Evolutionary conservation across 2,797 vertebrate species (phyloP), one percentile per base, ranked within the genome.

Genomic region (Liparis tanakae): DNA sequence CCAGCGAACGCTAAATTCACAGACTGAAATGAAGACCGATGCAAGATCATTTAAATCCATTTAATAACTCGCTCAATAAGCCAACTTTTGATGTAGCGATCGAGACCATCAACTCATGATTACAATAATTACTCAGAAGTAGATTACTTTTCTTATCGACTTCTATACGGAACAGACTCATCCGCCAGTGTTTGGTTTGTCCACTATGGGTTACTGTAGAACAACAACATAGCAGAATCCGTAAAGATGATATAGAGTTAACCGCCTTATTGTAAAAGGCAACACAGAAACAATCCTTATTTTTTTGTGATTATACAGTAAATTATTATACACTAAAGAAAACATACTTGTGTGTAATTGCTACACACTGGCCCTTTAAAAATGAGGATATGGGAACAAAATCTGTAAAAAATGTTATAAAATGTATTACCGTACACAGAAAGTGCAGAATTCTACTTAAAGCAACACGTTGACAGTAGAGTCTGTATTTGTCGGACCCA

Each of bases 401-500:
- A 41, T 39, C 9, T 13, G 41, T 13, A 55, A 15, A 55, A 14
- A 55, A 8, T 14, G 30, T 56, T 57, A 46, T 1, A 18, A 20
- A 0, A 20, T 22, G 12, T 22, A 58, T 58, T 58, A 39, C 20
- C 13, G 39, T 15, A 60, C 36, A 60, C 58, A 60, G 22, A 22
- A 17, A n/a, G n/a, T 55, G 30, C 18, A 63, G 14, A 25, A 22
- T 50, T 55, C n/a, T 25, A 15, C 14, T 57, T 44, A 20, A 33
- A 59, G 48, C 44, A 44, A 25, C 68, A 55, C 12, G 14, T 9
- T 57, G 54, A 10, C 10, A 53, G 4, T 34, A 10, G 18, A 48
- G 60, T 36, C 33, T 53, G 13, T 70, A 30, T 57, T 67, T 62
- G 48, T 61, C 15, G 59, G 39, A 68, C 18, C 30, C 10, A 18